phyloP scores from a whole-genome alignment of 2,888 invertebrate species.

The Drosophila neoperkinsi region DNA sequence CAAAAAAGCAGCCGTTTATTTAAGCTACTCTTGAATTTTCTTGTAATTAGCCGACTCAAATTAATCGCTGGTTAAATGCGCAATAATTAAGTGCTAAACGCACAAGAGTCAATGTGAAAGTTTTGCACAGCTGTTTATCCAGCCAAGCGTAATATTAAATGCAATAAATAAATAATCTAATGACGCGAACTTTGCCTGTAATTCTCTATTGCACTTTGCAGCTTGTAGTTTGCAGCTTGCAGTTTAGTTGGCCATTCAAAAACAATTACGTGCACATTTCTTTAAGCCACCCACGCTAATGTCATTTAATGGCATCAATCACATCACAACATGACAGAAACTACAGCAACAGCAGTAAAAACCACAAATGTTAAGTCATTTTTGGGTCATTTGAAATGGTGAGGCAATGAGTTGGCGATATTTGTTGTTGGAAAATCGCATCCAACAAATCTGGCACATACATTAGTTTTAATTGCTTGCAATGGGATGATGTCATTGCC shows the following conservation, averaged over 20 bases:
- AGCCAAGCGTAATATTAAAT: neutral
- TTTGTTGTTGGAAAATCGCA: slow-evolving; percentile 55
- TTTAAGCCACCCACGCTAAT: slow-evolving; percentile 55
- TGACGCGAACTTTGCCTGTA: slow-evolving; percentile 1
- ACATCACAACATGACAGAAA: slow-evolving; percentile 33
- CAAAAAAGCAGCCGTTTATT: slow-evolving; percentile 47
- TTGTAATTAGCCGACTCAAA: slow-evolving; percentile 67
- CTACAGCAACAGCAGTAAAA: slow-evolving; percentile 7
- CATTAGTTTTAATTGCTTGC: slow-evolving; percentile 71
- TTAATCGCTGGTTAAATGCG: slow-evolving; percentile 62
- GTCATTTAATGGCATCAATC: slow-evolving; percentile 70
- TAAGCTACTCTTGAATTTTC: slow-evolving; percentile 34
- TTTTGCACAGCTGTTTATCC: neutral
- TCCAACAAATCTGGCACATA: slow-evolving; percentile 70
- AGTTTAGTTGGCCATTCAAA: slow-evolving; percentile 51
- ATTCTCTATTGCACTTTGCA: slow-evolving; percentile 1
- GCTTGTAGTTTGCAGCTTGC: slow-evolving; percentile 3
- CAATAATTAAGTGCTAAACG: slow-evolving; percentile 74
- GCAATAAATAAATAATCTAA: slow-evolving; percentile 29
- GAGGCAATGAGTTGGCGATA: slow-evolving; percentile 60
- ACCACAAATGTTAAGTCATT: slow-evolving; percentile 63
- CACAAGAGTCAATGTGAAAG: slow-evolving; percentile 10
- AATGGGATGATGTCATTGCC: slow-evolving; percentile 67
- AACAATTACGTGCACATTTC: slow-evolving; percentile 61
- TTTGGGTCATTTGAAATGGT: slow-evolving; percentile 59